phyloP scores from a whole-genome alignment of 2,113 vertebrate species.

The Pseudorasbora parva region DNA sequence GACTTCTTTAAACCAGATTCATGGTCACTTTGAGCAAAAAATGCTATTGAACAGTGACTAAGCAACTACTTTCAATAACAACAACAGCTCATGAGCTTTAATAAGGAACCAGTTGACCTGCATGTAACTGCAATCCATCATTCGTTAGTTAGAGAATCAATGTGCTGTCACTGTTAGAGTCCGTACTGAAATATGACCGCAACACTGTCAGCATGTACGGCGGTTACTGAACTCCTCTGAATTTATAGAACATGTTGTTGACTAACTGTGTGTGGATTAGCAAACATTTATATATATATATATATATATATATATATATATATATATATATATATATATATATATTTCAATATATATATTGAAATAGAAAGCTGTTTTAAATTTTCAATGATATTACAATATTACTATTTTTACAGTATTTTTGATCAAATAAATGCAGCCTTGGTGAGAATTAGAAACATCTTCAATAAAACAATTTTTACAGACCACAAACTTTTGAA shows the following conservation, averaged over 20 bases:
- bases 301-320: no score
- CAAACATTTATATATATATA: no score
- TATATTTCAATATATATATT: no score
- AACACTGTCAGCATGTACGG: constrained; percentile 4
- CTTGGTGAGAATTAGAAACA: neutral
- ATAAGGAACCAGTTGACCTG: constrained; percentile 45
- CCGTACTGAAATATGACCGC: constrained; percentile 27
- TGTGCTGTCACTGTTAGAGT: constrained; percentile 47
- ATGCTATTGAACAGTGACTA: constrained; percentile 17
- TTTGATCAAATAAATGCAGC: neutral
- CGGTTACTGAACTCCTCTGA: neutral
- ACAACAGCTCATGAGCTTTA: constrained; percentile 45
- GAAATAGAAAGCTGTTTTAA: no score
- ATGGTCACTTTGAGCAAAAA: neutral
- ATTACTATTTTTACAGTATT: neutral
- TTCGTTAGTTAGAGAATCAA: constrained; percentile 54
- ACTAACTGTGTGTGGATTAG: neutral
- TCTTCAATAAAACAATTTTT: neutral
- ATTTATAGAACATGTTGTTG: neutral
- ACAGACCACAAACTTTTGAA: neutral
- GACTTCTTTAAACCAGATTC: constrained; percentile 10
- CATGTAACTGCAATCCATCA: constrained; percentile 52
- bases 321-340: no score
- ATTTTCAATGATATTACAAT: neutral
- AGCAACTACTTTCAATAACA: constrained; percentile 39